phyloP scores from a whole-genome alignment of 2,113 vertebrate species.

The Mastomys coucha region DNA sequence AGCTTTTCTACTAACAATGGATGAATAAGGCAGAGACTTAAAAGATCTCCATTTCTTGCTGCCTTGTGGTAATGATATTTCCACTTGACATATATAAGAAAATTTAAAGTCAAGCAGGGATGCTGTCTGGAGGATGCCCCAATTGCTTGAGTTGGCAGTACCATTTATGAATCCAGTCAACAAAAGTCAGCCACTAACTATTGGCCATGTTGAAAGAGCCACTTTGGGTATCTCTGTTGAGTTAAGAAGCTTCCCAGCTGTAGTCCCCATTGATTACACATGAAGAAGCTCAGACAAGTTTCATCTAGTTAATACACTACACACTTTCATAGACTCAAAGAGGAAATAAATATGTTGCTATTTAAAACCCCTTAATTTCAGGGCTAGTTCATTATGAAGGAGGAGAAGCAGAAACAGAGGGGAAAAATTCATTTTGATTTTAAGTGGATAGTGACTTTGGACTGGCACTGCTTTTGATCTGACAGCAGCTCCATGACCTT shows the following conservation, averaged over 20 bases:
- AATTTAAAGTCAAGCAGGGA: neutral
- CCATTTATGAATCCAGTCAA: neutral
- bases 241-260: too few species aligned
- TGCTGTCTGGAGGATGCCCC: fast-evolving
- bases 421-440: neutral
- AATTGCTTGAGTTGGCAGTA: fast-evolving
- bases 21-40: neutral
- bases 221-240: neutral
- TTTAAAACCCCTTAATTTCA: neutral
- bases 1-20: neutral
- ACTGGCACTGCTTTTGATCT: neutral
- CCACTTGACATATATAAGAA: neutral
- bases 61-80: neutral
- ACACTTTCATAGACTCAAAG: neutral
- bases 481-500: neutral
- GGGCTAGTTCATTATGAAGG: neutral
- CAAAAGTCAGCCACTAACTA: neutral
- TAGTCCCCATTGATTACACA: too few species aligned
- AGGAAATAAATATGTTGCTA: neutral
- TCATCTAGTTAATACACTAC: neutral
- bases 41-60: neutral
- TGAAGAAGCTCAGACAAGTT: neutral
- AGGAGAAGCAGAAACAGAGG: neutral
- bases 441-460: neutral
- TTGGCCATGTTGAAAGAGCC: neutral